A percentile compares a stretch with the other conserved stretches of the same genome.
Conservation (phyloP, 2,113 vertebrate genomes). For the Syrmaticus mikado region DNA sequence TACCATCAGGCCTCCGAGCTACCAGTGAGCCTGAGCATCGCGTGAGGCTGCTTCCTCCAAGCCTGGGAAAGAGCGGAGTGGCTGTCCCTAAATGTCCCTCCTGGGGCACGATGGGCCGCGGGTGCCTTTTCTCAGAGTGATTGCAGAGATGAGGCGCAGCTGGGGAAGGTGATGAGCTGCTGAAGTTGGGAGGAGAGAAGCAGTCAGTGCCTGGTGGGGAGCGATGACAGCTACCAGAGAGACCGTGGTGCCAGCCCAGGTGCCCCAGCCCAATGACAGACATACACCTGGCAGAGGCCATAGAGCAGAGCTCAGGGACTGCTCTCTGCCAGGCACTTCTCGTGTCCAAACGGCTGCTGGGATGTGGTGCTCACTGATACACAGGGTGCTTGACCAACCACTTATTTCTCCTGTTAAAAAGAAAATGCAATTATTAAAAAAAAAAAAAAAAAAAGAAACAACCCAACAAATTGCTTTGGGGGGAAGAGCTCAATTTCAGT, state of each 20-base stretch:
- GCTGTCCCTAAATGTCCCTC: neutral
- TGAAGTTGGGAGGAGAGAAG: neutral
- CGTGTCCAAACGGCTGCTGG: neutral
- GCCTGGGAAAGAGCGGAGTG: neutral
- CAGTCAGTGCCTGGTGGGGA: neutral
- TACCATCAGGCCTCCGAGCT: constrained; percentile 43
- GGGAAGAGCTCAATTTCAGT: constrained; percentile 31
- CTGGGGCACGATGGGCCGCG: neutral
- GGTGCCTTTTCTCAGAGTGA: fast-evolving
- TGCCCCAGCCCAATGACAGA: no score
- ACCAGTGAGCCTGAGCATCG: neutral
- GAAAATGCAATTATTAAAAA: constrained; percentile 20
- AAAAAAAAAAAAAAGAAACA: neutral
- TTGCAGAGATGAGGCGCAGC: fast-evolving
- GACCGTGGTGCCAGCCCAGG: neutral
- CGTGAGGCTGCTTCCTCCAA: neutral
- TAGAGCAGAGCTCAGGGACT: neutral
- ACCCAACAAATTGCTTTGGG: neutral
- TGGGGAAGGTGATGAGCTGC: neutral
- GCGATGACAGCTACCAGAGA: neutral
- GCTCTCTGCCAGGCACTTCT: no score
- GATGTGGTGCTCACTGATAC: neutral
- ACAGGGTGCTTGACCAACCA: neutral
- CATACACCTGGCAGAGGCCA: neutral
- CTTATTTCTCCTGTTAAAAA: neutral